Evolutionary conservation across 2,797 vertebrate species (phyloP).

Genomic region (Diplodus sargus): DNA sequence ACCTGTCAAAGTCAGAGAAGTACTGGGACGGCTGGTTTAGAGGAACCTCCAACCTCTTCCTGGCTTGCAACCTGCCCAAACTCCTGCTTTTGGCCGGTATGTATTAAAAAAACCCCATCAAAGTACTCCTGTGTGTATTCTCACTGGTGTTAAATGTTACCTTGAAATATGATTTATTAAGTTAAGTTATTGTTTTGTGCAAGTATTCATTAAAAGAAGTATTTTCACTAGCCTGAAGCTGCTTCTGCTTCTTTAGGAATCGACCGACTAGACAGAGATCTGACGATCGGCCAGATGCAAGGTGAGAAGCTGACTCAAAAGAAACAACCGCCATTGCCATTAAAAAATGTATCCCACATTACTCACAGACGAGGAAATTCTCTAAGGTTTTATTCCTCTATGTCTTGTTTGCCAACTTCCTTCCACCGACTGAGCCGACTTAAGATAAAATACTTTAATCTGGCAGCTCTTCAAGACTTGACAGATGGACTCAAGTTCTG

Average conservation of each 20-base stretch:
- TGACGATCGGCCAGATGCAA: conserved; percentile 83
- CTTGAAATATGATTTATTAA: neutral
- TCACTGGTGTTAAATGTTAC: neutral
- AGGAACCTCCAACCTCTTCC: conserved; percentile 82
- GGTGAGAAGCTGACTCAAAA: conserved; percentile 37
- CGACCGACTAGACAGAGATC: conserved; percentile 80
- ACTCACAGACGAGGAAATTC: no score
- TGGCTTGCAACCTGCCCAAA: conserved; percentile 80
- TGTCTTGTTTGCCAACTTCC: no score
- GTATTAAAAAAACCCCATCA: neutral
- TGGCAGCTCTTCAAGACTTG: no score
- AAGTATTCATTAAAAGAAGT: neutral
- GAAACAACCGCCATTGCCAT: no score
- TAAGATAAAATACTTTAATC: no score
- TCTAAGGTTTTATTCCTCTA: no score
- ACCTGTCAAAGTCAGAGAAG: conserved; percentile 82
- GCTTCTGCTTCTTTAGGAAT: conserved; percentile 68
- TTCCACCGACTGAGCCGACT: no score
- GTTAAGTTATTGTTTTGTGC: neutral
- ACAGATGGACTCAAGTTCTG: no score
- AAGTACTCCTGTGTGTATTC: neutral
- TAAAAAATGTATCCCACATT: no score
- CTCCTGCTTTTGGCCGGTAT: conserved; percentile 80
- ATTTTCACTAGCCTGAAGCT: neutral
- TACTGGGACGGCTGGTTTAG: conserved; percentile 85